These are phyloP conservation scores for Dinocampus coccinellae DNA, from an alignment of 2,888 invertebrate species.

Conservation along the genomic window DNA sequence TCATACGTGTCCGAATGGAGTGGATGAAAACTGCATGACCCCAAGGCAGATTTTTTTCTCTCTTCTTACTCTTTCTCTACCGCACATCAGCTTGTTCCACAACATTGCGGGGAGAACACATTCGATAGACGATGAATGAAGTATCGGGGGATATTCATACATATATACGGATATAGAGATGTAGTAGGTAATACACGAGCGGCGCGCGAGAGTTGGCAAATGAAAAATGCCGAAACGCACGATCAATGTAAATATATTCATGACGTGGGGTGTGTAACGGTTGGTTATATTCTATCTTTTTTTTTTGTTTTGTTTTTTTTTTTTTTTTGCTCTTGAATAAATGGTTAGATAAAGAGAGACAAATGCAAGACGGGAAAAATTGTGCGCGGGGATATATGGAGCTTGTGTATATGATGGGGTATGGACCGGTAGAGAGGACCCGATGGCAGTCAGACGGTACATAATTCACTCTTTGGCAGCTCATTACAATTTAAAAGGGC, in stretches of 20 bases:
- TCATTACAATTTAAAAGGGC: conserved; percentile 70
- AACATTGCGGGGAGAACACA: conserved; percentile 4
- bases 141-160: conserved; percentile 50
- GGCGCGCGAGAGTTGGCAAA: conserved; percentile 49
- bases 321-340: conserved; percentile 16
- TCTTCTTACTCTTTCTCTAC: not conserved
- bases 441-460: conserved; percentile 65
- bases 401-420: conserved; percentile 21
- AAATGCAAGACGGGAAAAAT: conserved; percentile 40
- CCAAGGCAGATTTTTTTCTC: conserved; percentile 19
- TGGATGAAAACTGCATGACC: conserved; percentile 48
- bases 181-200: conserved; percentile 50
- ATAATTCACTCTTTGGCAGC: conserved; percentile 70
- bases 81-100: not conserved
- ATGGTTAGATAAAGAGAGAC: conserved; percentile 41
- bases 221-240: conserved; percentile 65
- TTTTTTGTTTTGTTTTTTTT: too few relatives aligned
- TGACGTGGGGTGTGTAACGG: conserved; percentile 62
- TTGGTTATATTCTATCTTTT: conserved; percentile 33
- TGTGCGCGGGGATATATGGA: conserved; percentile 38
- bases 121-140: conserved; percentile 61
- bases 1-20: conserved; percentile 36
- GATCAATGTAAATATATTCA: conserved; percentile 70
- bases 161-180: conserved; percentile 24
- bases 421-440: conserved; percentile 47